Evolutionary conservation across 2,113 vertebrate genomes (phyloP).

Genomic region (Rana temporaria): DNA sequence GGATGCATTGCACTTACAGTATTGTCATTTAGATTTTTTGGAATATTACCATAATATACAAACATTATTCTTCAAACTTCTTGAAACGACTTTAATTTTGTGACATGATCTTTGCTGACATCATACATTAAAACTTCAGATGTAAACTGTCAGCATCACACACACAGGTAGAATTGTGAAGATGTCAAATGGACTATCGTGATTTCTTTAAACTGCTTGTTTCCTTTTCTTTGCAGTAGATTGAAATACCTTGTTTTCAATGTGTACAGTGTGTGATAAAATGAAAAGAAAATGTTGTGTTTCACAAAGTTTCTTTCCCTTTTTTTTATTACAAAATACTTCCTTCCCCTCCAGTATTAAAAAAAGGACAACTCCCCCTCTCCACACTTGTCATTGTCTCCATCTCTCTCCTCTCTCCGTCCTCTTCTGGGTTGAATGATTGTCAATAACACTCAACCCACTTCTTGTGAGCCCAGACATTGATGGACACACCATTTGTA

Average conservation of each 20-base stretch:
- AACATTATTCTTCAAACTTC: conserved; percentile 21
- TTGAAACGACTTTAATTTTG: conserved; percentile 25
- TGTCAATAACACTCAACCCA: too few species aligned
- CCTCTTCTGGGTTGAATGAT: too few species aligned
- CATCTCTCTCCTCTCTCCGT: too few species aligned
- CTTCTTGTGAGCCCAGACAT: too few species aligned
- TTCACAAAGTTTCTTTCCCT: neutral
- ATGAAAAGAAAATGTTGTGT: conserved; percentile 38
- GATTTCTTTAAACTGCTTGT: conserved; percentile 29
- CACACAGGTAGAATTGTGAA: conserved; percentile 25
- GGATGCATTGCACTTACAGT: conserved; percentile 26
- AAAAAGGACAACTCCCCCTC: too few species aligned
- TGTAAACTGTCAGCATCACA: conserved; percentile 5
- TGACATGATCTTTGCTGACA: conserved; percentile 33
- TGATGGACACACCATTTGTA: too few species aligned
- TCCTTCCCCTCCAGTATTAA: too few species aligned
- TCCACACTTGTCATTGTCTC: too few species aligned
- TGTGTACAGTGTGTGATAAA: conserved; percentile 28
- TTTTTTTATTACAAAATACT: too few species aligned
- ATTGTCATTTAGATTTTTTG: conserved; percentile 9
- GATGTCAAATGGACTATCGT: conserved; percentile 40
- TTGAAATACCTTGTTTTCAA: conserved; percentile 11
- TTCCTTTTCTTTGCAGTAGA: conserved; percentile 20
- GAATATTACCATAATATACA: conserved; percentile 23
- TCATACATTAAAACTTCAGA: conserved; percentile 9